phyloP scores from a whole-genome alignment of 1,140 invertebrate species.

The Charaxes varanes region DNA sequence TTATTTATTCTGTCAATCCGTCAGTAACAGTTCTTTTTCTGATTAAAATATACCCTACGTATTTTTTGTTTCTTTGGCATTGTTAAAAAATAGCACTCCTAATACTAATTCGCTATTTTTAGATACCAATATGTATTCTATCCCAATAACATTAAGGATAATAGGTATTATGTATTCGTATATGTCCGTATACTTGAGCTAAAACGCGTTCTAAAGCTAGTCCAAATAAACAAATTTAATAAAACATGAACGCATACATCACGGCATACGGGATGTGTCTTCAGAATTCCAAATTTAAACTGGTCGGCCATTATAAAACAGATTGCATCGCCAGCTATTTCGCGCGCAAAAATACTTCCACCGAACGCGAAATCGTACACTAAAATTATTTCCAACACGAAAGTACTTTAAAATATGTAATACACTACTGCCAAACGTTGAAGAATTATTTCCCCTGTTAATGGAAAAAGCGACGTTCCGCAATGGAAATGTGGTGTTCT shows the following conservation, averaged over 20 bases:
- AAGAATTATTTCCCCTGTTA: too few species aligned
- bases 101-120: too few species aligned
- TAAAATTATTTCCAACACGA: too few species aligned
- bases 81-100: too few species aligned
- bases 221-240: conserved; percentile 29
- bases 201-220: conserved; percentile 10
- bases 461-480: conserved; percentile 1
- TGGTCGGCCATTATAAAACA: conserved; percentile 41
- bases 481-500: conserved; percentile 6
- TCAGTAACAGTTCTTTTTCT: too few species aligned
- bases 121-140: too few species aligned
- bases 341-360: conserved; percentile 24
- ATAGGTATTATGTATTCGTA: neutral
- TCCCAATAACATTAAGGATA: neutral
- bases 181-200: conserved; percentile 3
- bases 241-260: conserved; percentile 34
- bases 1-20: too few species aligned
- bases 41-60: too few species aligned
- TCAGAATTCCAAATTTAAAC: conserved; percentile 55
- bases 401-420: too few species aligned
- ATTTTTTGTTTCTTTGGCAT: too few species aligned
- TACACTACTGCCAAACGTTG: too few species aligned
- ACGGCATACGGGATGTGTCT: conserved; percentile 35
- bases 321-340: conserved; percentile 35
- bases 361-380: neutral